Evolutionary conservation across 2,113 vertebrate genomes (phyloP).

Genomic region (Saimiri boliviensis): DNA sequence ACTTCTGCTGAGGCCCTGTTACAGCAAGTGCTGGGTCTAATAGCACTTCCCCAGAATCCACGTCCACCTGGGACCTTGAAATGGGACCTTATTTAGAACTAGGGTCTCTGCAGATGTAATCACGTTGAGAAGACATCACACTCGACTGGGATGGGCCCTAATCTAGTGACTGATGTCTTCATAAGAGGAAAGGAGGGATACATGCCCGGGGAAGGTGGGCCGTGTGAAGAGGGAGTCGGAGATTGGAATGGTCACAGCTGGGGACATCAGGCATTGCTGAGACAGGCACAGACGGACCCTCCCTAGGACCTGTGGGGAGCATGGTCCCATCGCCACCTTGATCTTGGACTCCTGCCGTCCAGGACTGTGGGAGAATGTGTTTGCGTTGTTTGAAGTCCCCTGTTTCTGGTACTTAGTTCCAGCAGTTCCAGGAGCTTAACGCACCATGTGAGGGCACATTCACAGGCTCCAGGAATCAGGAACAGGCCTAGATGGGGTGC

Average conservation of each 20-base stretch:
- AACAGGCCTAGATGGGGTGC: not conserved
- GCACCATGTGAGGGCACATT: fast-evolving
- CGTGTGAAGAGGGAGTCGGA: fast-evolving
- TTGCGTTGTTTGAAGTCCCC: not conserved
- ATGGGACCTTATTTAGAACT: not conserved
- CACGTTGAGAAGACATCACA: not conserved
- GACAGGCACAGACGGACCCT: fast-evolving
- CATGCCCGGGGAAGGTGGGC: not conserved
- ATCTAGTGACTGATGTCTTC: not conserved
- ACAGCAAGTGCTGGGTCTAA: fast-evolving
- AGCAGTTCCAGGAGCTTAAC: not conserved
- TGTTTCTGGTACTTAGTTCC: not conserved
- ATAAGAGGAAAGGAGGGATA: not conserved
- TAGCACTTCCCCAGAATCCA: not conserved
- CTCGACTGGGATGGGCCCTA: no score
- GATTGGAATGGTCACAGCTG: not conserved
- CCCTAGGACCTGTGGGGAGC: fast-evolving
- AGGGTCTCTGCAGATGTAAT: not conserved
- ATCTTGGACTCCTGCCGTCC: not conserved
- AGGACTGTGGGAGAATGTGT: no score
- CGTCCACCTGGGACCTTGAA: not conserved
- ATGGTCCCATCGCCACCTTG: fast-evolving
- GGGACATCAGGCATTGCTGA: not conserved
- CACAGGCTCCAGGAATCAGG: not conserved
- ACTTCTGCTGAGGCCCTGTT: not conserved